These are phyloP conservation scores for Castor canadensis DNA, from an alignment of 2,113 vertebrate species.

Conservation along the genomic window DNA sequence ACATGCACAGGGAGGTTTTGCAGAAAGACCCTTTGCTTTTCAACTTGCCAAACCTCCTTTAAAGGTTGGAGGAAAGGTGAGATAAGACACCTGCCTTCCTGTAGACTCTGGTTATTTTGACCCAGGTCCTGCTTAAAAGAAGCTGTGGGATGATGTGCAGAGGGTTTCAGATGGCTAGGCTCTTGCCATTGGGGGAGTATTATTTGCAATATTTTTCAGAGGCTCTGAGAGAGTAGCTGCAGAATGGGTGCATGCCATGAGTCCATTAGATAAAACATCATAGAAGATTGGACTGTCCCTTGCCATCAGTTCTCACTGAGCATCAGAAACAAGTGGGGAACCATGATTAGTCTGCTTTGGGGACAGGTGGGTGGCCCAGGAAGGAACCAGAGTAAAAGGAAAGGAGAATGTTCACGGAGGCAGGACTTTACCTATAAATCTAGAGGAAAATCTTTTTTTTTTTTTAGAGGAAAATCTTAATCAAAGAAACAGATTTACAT, in stretches of 20 bases:
- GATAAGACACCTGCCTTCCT: neutral
- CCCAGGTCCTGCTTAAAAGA: neutral
- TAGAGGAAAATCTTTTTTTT: neutral
- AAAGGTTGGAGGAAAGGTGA: neutral
- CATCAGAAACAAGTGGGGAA: neutral
- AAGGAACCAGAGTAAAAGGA: neutral
- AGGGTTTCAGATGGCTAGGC: neutral
- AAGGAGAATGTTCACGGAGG: too few relatives aligned
- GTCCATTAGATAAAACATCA: neutral
- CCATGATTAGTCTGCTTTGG: rapidly evolving
- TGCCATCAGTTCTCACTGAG: neutral
- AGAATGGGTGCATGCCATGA: rapidly evolving
- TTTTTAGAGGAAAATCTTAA: neutral
- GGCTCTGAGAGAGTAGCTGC: neutral
- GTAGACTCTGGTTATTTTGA: neutral
- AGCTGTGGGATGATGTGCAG: neutral
- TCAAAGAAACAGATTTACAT: neutral
- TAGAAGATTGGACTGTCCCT: neutral
- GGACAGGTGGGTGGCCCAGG: neutral
- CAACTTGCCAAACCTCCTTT: neutral
- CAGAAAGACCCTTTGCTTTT: neutral
- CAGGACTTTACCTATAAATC: rapidly evolving
- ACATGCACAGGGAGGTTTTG: rapidly evolving
- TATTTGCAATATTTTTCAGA: neutral
- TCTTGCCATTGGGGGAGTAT: neutral